Evolutionary conservation across 2,797 vertebrate species (phyloP).

Genomic region (Forpus xanthops): DNA sequence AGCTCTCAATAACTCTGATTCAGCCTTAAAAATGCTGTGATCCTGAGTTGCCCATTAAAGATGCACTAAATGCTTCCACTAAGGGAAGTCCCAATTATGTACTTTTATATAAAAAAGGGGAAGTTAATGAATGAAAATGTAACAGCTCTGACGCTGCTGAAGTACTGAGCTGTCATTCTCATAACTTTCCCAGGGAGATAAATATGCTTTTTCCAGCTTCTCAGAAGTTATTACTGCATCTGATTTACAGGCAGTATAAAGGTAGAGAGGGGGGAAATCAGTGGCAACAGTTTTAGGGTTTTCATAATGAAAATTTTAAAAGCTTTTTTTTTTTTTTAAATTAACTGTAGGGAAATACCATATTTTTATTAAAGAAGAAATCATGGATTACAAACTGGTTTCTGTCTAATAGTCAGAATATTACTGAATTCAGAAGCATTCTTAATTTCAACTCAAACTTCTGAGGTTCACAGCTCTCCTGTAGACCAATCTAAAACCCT

Average conservation of each 20-base stretch:
- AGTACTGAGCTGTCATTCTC: constrained; percentile 45
- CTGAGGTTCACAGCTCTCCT: neutral
- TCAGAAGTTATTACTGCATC: constrained; percentile 39
- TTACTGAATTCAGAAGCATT: neutral
- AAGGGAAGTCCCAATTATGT: constrained; percentile 60
- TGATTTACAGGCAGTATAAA: constrained; percentile 47
- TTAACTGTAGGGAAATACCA: neutral
- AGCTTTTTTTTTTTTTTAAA: neutral
- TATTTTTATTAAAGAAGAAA: neutral
- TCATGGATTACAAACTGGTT: neutral
- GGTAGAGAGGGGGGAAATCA: neutral
- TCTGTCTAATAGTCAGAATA: neutral
- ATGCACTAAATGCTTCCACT: constrained; percentile 48
- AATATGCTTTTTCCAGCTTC: constrained; percentile 36
- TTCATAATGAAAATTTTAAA: constrained; percentile 6
- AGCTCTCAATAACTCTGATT: constrained; percentile 40
- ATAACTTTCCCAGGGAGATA: constrained; percentile 55
- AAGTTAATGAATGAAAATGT: constrained; percentile 63
- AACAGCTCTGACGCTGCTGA: constrained; percentile 18
- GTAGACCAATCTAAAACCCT: neutral
- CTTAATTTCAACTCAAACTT: neutral
- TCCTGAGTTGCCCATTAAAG: constrained; percentile 35
- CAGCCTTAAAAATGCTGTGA: constrained; percentile 27
- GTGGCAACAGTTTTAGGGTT: neutral
- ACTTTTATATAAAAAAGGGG: constrained; percentile 54